Conservation (phyloP, 1,140 invertebrate species). For the Tetranychus urticae region DNA sequence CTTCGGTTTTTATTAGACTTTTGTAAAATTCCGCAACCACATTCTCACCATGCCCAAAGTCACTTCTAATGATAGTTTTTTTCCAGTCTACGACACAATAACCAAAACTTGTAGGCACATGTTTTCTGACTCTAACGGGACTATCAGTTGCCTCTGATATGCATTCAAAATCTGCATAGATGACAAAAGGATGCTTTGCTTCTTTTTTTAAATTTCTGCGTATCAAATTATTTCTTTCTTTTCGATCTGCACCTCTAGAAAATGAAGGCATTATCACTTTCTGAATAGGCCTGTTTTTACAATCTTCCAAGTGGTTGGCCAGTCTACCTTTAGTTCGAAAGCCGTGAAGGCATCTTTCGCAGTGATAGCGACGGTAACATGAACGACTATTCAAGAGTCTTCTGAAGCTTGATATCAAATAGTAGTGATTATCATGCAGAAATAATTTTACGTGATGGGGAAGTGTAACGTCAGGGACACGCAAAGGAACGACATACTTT, state of each 20-base stretch:
- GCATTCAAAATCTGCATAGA: background rate
- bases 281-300: background rate
- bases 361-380: background rate
- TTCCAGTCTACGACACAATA: background rate
- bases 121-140: background rate
- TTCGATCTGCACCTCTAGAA: too few relatives aligned
- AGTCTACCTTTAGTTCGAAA: background rate
- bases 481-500: background rate
- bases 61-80: background rate
- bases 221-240: background rate
- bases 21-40: background rate
- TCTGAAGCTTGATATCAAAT: background rate
- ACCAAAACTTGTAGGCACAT: background rate
- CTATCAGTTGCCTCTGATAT: background rate
- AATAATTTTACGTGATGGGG: constrained; percentile 2
- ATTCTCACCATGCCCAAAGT: background rate
- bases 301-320: background rate
- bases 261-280: background rate
- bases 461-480: background rate
- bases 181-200: background rate
- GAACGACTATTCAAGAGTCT: background rate
- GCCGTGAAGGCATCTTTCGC: background rate
- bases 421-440: background rate
- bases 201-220: background rate
- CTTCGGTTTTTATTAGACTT: background rate